These are phyloP conservation scores for Drosophila chauvacae DNA, from an alignment of 1,140 invertebrate genomes.

Conservation along the genomic window DNA sequence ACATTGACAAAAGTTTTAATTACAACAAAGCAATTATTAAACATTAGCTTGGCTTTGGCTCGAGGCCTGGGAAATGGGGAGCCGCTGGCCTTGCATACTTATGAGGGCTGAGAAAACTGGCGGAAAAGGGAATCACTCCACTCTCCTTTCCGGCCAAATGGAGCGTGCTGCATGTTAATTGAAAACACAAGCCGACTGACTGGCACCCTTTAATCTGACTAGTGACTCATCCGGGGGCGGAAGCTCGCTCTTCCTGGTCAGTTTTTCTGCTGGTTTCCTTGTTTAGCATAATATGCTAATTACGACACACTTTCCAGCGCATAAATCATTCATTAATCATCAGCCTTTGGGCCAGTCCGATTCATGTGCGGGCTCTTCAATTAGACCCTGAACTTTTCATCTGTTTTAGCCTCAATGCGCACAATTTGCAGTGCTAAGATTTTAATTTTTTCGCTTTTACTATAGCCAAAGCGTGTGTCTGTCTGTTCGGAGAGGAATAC, in stretches of 20 bases:
- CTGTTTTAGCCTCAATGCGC: constrained; percentile 41
- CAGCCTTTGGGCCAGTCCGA: constrained; percentile 22
- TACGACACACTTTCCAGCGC: constrained; percentile 58
- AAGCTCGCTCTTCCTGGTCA: constrained; percentile 23
- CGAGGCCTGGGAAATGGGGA: constrained; percentile 16
- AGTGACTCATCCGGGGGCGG: background rate
- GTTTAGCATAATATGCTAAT: constrained; percentile 76
- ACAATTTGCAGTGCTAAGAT: constrained; percentile 56
- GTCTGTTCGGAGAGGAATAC: constrained; percentile 5
- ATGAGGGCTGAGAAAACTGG: constrained; percentile 38
- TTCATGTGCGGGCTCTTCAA: constrained; percentile 49
- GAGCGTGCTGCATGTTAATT: constrained; percentile 64
- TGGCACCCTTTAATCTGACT: constrained; percentile 42
- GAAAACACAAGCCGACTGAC: constrained; percentile 49
- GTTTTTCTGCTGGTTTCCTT: constrained; percentile 45
- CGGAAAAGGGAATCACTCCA: background rate
- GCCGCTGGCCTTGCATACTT: constrained; percentile 58
- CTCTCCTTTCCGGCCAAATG: constrained; percentile 41
- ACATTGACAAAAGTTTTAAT: constrained; percentile 74
- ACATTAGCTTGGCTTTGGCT: constrained; percentile 28
- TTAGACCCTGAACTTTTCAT: constrained; percentile 47
- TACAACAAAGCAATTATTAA: constrained; percentile 71
- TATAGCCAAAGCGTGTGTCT: constrained; percentile 1
- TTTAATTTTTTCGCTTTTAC: constrained; percentile 54
- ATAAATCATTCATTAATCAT: constrained; percentile 74